These are phyloP conservation scores for Nannoperca australis DNA, from an alignment of 2,797 vertebrate species.

Conservation along the genomic window DNA sequence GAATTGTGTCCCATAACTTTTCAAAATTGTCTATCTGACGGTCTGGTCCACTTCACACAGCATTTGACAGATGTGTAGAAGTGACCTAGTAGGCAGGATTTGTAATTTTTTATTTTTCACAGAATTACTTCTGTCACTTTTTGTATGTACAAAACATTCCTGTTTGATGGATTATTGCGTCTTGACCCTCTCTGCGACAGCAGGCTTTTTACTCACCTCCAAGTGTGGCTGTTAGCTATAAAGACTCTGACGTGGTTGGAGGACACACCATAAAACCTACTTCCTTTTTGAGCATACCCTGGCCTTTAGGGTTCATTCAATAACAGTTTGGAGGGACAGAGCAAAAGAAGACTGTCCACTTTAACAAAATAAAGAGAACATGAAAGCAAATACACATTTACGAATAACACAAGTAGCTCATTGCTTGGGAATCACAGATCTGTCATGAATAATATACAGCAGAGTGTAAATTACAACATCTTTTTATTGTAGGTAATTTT, in stretches of 20 bases:
- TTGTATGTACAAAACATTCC: not conserved
- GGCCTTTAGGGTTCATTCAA: slow-evolving; percentile 1
- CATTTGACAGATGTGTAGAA: not conserved
- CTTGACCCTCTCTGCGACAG: not conserved
- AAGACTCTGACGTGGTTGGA: not conserved
- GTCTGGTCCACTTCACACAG: not conserved
- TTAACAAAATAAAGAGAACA: slow-evolving; percentile 20
- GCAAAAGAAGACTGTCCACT: not conserved
- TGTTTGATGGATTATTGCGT: not conserved
- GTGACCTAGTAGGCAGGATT: not conserved
- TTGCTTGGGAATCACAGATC: slow-evolving; percentile 18
- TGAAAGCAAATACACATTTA: slow-evolving; percentile 14
- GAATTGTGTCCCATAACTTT: not conserved
- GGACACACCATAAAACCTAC: not conserved
- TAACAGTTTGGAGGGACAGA: slow-evolving; percentile 8
- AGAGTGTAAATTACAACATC: slow-evolving; percentile 26
- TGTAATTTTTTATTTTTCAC: not conserved
- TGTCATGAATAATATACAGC: slow-evolving; percentile 37
- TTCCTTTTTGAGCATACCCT: not conserved
- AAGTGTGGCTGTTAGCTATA: not conserved
- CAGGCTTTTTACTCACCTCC: not conserved
- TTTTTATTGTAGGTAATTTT: slow-evolving; percentile 20
- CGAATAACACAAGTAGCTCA: slow-evolving; percentile 27
- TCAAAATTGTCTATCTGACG: not conserved
- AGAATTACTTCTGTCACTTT: not conserved